A percentile compares a stretch with the other conserved stretches of the same genome.
Evolutionary conservation across 2,888 invertebrate genomes (phyloP).

Genomic region (Drepanosiphum platanoidis): DNA sequence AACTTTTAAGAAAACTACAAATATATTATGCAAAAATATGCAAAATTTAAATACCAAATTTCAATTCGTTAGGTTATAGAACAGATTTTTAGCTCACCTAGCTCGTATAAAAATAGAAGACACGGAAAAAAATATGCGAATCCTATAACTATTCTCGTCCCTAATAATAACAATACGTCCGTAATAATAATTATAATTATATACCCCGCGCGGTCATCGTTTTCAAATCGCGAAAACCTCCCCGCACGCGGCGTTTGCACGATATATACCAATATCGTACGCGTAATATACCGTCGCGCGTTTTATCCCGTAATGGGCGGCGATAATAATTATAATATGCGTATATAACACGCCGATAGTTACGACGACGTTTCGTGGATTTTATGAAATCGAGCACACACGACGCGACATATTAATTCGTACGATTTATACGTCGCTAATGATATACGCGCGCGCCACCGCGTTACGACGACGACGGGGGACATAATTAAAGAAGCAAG

Average conservation of each 20-base stretch:
- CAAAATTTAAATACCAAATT: too few species aligned
- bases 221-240: slow-evolving; percentile 32
- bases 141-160: too few species aligned
- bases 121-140: too few species aligned
- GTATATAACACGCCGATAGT: neutral
- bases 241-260: slow-evolving; percentile 4
- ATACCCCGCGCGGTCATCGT: slow-evolving; percentile 11
- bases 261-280: neutral
- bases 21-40: too few species aligned
- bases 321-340: neutral
- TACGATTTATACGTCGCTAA: neutral
- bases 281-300: neutral
- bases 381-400: neutral
- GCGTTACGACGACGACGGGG: neutral
- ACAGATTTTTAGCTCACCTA: too few species aligned
- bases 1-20: too few species aligned
- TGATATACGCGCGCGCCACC: neutral
- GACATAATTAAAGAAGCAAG: slow-evolving; percentile 27
- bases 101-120: too few species aligned
- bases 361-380: neutral
- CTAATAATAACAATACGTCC: neutral
- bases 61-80: too few species aligned
- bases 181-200: slow-evolving; percentile 9
- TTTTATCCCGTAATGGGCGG: neutral
- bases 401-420: neutral